A percentile compares a stretch with the other conserved stretches of the same genome.
Conservation (phyloP, 2,797 vertebrate genomes). For the Pristis pectinata region DNA sequence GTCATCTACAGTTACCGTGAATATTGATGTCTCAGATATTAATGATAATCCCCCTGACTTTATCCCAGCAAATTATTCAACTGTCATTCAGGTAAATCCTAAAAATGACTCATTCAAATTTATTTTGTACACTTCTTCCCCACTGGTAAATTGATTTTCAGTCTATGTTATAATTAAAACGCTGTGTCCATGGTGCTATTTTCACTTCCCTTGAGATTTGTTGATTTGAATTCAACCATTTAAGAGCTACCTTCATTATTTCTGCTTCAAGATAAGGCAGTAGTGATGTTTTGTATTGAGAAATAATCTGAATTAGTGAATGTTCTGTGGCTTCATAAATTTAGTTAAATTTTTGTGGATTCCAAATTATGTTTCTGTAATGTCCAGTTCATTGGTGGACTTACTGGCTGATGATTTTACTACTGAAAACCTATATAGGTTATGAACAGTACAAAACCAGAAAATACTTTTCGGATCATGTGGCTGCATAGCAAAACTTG, state of each 20-base stretch:
- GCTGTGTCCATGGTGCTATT: neutral
- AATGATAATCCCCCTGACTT: slow-evolving; percentile 90
- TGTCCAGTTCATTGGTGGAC: neutral
- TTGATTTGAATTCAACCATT: neutral
- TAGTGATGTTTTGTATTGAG: neutral
- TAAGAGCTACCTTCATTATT: neutral
- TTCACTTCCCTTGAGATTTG: neutral
- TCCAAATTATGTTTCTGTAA: neutral
- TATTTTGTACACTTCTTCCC: neutral
- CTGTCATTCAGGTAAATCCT: slow-evolving; percentile 83
- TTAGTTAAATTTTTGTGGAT: neutral
- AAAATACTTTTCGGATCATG: neutral
- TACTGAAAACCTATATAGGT: neutral
- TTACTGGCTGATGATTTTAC: neutral
- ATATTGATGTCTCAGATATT: slow-evolving; percentile 86
- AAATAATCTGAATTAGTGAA: neutral
- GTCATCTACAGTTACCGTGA: slow-evolving; percentile 81
- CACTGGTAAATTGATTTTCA: neutral
- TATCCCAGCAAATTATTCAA: slow-evolving; percentile 78
- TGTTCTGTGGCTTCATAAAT: neutral
- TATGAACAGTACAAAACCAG: neutral
- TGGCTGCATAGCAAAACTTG: neutral
- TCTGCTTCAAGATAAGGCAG: neutral
- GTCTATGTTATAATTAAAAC: neutral
- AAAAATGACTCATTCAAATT: neutral